Evolutionary conservation across 2,888 invertebrate genomes (phyloP).

Genomic region (Bibio marci): DNA sequence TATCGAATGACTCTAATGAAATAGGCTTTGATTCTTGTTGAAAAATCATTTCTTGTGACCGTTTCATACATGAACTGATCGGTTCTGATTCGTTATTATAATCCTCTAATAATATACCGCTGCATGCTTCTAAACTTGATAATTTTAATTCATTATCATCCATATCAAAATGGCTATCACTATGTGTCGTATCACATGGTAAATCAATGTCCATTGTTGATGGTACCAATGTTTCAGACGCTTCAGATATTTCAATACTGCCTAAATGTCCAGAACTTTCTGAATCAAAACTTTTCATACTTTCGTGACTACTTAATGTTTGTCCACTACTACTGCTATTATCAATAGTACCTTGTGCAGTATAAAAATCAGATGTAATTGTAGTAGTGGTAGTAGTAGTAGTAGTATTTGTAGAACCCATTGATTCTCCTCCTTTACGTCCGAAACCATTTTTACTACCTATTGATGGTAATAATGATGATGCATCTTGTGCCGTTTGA

Average conservation of each 20-base stretch:
- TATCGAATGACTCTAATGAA: conserved; percentile 22
- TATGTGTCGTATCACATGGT: conserved; percentile 8
- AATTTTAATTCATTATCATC: conserved; percentile 15
- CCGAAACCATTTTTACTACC: conserved; percentile 23
- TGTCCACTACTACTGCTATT: conserved; percentile 18
- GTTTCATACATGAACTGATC: conserved; percentile 58
- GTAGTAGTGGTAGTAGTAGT: too few relatives aligned
- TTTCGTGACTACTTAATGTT: conserved; percentile 61
- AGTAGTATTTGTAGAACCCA: not conserved
- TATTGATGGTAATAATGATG: conserved; percentile 38
- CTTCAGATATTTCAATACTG: conserved; percentile 79
- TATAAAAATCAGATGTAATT: conserved; percentile 63
- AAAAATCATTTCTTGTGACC: conserved; percentile 83
- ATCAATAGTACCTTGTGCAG: conserved; percentile 63
- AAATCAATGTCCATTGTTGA: conserved; percentile 55
- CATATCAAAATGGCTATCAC: conserved; percentile 11
- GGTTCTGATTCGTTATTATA: conserved; percentile 33
- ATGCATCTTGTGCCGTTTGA: conserved; percentile 67
- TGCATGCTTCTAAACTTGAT: conserved; percentile 30
- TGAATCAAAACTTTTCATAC: conserved; percentile 78
- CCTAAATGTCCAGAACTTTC: conserved; percentile 78
- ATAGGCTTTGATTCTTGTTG: conserved; percentile 31
- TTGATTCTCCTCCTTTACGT: too few relatives aligned
- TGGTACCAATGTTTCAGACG: conserved; percentile 83
- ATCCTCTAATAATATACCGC: conserved; percentile 39